These are phyloP conservation scores for Panopea generosa DNA, from an alignment of 2,888 invertebrate species.

Conservation along the genomic window DNA sequence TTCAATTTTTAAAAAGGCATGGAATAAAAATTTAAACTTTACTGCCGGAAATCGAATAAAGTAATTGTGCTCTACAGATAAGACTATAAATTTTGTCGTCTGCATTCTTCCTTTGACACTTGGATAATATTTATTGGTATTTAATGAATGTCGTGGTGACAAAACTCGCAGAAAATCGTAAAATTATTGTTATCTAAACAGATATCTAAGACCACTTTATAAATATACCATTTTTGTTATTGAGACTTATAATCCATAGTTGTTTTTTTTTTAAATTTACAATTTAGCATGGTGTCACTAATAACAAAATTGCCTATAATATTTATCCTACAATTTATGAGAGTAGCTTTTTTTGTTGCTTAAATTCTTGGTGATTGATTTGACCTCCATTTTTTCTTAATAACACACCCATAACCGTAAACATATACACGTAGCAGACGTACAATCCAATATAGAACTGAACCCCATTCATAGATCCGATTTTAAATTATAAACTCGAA, in stretches of 20 bases:
- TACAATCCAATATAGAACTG: too few relatives aligned
- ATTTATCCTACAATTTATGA: not conserved
- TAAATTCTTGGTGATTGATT: too few relatives aligned
- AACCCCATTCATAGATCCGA: too few relatives aligned
- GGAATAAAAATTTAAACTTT: slow-evolving; percentile 53
- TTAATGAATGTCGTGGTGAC: slow-evolving; percentile 48
- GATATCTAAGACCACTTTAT: slow-evolving; percentile 5
- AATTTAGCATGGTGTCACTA: slow-evolving; percentile 32
- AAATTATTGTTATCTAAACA: slow-evolving; percentile 42
- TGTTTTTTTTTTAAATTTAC: not conserved
- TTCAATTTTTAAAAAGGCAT: slow-evolving; percentile 36
- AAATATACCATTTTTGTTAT: not conserved
- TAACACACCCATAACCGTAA: too few relatives aligned
- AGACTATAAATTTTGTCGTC: slow-evolving; percentile 16
- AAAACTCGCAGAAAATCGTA: slow-evolving; percentile 44
- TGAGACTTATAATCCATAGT: not conserved
- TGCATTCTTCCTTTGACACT: slow-evolving; percentile 47
- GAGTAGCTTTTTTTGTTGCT: not conserved
- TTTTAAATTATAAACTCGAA: too few relatives aligned
- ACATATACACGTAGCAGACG: too few relatives aligned
- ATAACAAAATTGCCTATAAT: slow-evolving; percentile 30
- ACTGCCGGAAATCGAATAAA: slow-evolving; percentile 40
- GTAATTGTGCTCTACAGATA: slow-evolving; percentile 34
- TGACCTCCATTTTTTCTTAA: too few relatives aligned
- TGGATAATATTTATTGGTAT: slow-evolving; percentile 47